Evolutionary conservation across 2,797 vertebrate species (phyloP).

Genomic region (Pipistrellus pygmaeus): DNA sequence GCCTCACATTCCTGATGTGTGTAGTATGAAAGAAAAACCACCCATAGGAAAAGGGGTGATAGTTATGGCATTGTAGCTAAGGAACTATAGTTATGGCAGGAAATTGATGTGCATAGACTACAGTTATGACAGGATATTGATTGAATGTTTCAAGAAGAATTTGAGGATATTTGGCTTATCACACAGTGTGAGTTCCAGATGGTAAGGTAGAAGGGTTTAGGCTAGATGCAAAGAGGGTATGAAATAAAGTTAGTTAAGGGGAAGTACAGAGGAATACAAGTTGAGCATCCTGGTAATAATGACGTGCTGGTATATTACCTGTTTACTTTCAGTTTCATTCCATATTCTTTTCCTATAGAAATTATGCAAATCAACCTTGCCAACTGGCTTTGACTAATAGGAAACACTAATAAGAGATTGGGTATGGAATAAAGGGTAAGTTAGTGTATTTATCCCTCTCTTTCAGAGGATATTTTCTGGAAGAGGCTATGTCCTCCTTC

Average conservation of each 20-base stretch:
- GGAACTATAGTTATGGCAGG: neutral
- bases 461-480: no score
- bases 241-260: neutral
- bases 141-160: neutral
- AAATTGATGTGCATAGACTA: no score
- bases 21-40: conserved; percentile 5
- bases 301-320: neutral
- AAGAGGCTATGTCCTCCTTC: no score
- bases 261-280: neutral
- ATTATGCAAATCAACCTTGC: neutral
- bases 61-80: neutral
- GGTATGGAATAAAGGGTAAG: neutral
- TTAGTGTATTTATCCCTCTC: no score
- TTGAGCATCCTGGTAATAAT: neutral
- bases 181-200: neutral
- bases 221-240: neutral
- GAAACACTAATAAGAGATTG: neutral
- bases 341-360: neutral
- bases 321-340: neutral
- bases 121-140: neutral
- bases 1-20: neutral
- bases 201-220: neutral
- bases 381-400: neutral
- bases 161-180: neutral
- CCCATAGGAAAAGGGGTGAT: neutral